Base-by-base conservation (phyloP, 2,797 vertebrate species). In the Ptychadena robeensis region DNA sequence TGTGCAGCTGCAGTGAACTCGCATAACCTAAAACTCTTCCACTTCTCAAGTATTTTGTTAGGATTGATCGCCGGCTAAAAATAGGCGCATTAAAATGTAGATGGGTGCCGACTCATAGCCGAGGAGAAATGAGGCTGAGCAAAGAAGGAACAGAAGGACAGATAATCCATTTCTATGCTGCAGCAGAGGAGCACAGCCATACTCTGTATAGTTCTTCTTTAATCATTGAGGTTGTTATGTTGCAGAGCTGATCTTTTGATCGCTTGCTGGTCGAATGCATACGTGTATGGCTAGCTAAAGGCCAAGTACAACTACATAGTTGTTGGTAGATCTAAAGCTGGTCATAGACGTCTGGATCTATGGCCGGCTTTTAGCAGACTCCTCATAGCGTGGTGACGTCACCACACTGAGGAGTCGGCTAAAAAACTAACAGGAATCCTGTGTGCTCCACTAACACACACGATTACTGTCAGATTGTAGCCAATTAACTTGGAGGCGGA, bases 171-270 rank as follows among this genome's bases (percentile, higher is more conserved):
- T 68, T 40, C 59, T 35, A 31, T 79, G 82, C 73, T 69, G 67
- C 37, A 57, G 74, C 74, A 8, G 63, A 72, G 12, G 64, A 67
- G 80, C 59, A n/a, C 87, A 86, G 48, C 86, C 83, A 70, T 48
- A 53, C 81, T 87, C 84, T 4, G 87, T 86, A 65, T 22, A 53
- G 73, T 86, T 87, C 86, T 76, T 81, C 86, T 87, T 83, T 85
- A 82, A 69, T 27, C 85, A 12, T 27, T 27, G 4, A 7, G 14
- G 22, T 34, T 30, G 32, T 10, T 30, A 27, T 32, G 18, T 22
- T 7, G 30, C 80, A 12, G 40, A 18, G 40, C 2, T 25, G 81
- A 57, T 61, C 73, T 7, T 30, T n/a, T n/a, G n/a, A n/a, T n/a
- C n/a, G n/a, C n/a, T n/a, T n/a, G n/a, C n/a, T n/a, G n/a, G n/a